Conservation (phyloP, 35 echinoderm and acorn worm species). For the Lytechinus pictus region DNA sequence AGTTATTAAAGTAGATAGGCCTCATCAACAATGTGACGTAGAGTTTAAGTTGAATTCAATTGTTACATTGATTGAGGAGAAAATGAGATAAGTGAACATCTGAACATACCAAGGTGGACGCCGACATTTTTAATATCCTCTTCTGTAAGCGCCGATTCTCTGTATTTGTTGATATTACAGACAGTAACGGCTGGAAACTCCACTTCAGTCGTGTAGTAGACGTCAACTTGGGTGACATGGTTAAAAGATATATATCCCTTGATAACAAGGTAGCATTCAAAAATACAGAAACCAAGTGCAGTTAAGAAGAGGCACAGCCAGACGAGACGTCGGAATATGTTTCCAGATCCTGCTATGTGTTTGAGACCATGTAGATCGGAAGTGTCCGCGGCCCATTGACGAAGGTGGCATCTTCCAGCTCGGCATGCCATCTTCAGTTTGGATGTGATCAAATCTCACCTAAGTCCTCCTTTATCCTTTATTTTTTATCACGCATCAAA, state of each 20-base stretch:
- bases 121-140: constrained; percentile 87
- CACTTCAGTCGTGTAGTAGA: constrained; percentile 38
- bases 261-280: constrained; percentile 31
- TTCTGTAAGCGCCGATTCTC: constrained; percentile 76
- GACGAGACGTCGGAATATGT: constrained; percentile 51
- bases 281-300: constrained; percentile 38
- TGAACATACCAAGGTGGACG: constrained; percentile 69
- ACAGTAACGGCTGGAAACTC: constrained; percentile 77
- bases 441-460: neutral
- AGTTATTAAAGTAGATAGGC: no score
- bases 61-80: neutral
- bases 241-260: constrained; percentile 55
- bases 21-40: no score
- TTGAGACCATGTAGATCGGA: constrained; percentile 73
- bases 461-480: neutral
- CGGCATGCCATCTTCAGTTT: neutral
- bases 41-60: no score
- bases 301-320: constrained; percentile 59
- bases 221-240: constrained; percentile 86
- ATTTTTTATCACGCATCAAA: neutral
- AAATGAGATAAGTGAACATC: neutral
- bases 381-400: constrained; percentile 61
- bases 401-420: constrained; percentile 30
- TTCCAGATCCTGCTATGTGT: constrained; percentile 66
- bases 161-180: constrained; percentile 96